Evolutionary conservation across 2,797 vertebrate genomes (phyloP).

Genomic region (Selene dorsalis): DNA sequence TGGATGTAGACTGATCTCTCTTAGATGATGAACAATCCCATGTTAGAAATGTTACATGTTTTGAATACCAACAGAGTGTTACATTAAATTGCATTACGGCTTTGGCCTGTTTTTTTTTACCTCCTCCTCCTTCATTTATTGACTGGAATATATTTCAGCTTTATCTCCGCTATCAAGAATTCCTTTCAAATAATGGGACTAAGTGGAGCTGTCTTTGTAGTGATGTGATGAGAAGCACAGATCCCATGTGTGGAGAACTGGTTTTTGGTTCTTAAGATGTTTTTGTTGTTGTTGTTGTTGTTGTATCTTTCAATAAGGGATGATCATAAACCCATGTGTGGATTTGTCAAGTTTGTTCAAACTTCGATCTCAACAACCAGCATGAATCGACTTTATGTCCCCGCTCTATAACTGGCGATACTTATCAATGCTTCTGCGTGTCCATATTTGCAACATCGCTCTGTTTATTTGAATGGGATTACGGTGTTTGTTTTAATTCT

Average conservation of each 20-base stretch:
- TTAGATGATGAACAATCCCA: neutral
- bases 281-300: neutral
- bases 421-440: neutral
- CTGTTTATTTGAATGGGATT: neutral
- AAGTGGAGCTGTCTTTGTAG: neutral
- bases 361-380: constrained; percentile 15
- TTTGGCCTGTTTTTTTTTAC: constrained; percentile 3
- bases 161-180: neutral
- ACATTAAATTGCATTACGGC: neutral
- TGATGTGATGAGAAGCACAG: constrained; percentile 2
- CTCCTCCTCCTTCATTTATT: neutral
- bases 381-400: constrained; percentile 14
- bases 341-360: constrained; percentile 21
- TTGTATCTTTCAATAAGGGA: neutral
- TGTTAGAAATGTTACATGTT: neutral
- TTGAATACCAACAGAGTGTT: constrained; percentile 20
- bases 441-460: constrained; percentile 6
- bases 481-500: constrained; percentile 12
- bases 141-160: neutral
- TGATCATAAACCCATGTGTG: constrained; percentile 14
- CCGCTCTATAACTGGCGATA: constrained; percentile 1
- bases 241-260: neutral
- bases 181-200: neutral
- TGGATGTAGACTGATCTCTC: neutral
- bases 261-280: neutral